phyloP scores from a whole-genome alignment of 2,888 invertebrate species.

The Nomada ruficornis region DNA sequence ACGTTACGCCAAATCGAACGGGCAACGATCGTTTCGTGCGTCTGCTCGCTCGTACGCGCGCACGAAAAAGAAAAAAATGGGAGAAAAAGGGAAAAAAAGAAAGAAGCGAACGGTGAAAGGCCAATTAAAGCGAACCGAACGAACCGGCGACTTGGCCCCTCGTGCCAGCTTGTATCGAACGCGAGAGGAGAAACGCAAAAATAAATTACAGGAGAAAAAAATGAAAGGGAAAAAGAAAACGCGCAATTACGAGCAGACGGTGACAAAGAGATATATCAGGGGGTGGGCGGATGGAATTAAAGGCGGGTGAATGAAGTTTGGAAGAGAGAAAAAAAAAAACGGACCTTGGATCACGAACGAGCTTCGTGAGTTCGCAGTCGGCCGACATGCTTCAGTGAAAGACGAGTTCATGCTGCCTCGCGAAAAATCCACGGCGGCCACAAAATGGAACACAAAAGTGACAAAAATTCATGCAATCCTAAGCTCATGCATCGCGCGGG shows the following conservation, averaged over 20 bases:
- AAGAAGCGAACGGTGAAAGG: not conserved
- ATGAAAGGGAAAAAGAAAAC: not conserved
- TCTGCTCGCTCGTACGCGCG: not conserved
- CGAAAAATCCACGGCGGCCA: slow-evolving; percentile 54
- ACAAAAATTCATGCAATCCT: slow-evolving; percentile 65
- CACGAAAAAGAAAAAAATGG: not conserved
- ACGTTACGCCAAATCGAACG: not conserved
- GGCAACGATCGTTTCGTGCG: not conserved
- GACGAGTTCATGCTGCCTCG: slow-evolving; percentile 81
- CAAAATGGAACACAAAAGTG: slow-evolving; percentile 68
- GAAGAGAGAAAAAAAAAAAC: slow-evolving; percentile 34
- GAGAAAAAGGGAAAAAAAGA: not conserved
- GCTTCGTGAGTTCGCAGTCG: slow-evolving; percentile 65
- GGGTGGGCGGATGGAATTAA: not conserved
- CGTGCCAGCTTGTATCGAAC: not conserved
- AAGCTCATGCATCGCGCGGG: slow-evolving; percentile 41
- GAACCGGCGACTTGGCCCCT: not conserved
- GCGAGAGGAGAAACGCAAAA: not conserved
- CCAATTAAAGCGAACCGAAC: not conserved
- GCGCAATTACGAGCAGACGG: slow-evolving; percentile 15
- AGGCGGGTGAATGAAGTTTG: not conserved
- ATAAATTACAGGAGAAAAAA: not conserved
- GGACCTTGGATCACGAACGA: slow-evolving; percentile 70
- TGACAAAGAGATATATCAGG: not conserved
- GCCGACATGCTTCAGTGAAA: slow-evolving; percentile 77